phyloP scores from a whole-genome alignment of 2,888 invertebrate genomes.

The Agapetus fuscipes region DNA sequence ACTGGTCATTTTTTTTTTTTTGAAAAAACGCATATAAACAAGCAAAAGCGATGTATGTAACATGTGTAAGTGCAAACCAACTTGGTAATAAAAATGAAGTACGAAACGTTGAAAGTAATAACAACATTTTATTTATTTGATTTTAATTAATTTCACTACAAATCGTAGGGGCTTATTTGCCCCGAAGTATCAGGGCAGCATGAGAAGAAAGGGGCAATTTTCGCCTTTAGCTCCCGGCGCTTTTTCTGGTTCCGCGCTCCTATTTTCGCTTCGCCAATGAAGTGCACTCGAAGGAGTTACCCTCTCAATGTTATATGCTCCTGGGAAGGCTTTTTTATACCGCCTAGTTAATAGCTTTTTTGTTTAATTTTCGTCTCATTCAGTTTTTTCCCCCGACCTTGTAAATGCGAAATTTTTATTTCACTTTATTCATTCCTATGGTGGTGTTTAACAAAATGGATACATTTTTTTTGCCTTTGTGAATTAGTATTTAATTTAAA shows the following conservation, averaged over 20 bases:
- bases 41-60: too few species aligned
- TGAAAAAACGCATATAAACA: too few species aligned
- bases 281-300: constrained; percentile 13
- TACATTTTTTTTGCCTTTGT: too few species aligned
- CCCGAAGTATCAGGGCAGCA: constrained; percentile 1
- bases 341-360: constrained; percentile 1
- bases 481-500: too few species aligned
- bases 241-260: constrained; percentile 5
- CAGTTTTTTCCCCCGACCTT: too few species aligned
- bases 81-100: too few species aligned
- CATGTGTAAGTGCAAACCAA: too few species aligned
- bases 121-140: neutral
- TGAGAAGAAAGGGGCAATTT: constrained; percentile 9
- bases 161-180: neutral
- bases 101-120: too few species aligned
- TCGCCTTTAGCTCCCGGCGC: constrained; percentile 4
- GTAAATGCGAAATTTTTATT: neutral
- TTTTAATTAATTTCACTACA: neutral
- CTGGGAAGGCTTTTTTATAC: constrained; percentile 1
- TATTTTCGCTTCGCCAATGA: constrained; percentile 13
- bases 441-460: too few species aligned
- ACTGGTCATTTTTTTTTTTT: too few species aligned
- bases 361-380: neutral
- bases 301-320: constrained; percentile 1
- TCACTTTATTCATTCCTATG: too few species aligned